Percentiles rank a stretch among this genome's conserved stretches.
phyloP scores from a whole-genome alignment of 2,797 vertebrate genomes.

The Catamblyrhynchus diadema region DNA sequence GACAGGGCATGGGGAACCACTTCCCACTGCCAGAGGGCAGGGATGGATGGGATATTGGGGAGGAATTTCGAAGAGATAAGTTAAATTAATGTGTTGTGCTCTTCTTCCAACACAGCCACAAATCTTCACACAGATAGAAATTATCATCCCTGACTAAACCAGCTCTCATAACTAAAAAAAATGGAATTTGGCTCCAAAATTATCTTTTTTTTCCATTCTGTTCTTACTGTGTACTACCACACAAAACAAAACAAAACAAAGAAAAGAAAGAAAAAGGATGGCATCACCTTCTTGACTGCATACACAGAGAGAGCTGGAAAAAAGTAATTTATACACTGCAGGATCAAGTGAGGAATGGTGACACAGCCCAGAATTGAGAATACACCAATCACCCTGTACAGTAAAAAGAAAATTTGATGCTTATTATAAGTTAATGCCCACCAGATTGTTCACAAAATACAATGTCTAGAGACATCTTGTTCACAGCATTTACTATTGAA shows the following conservation, averaged over 20 bases:
- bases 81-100: not conserved
- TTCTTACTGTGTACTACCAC: not conserved
- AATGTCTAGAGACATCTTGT: not conserved
- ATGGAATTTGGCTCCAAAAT: not conserved
- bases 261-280: not conserved
- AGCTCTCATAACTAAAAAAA: not conserved
- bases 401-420: not conserved
- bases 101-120: not conserved
- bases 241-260: not conserved
- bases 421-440: not conserved
- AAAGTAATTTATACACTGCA: not conserved
- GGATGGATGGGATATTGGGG: not conserved
- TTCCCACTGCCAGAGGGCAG: not conserved
- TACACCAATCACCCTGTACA: not conserved
- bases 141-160: not conserved
- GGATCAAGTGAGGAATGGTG: not conserved
- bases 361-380: not conserved
- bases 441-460: not conserved
- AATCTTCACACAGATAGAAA: not conserved
- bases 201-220: not conserved
- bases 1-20: accelerated
- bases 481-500: not conserved
- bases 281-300: not conserved
- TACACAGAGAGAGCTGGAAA: not conserved
- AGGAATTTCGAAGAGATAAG: not conserved